These are phyloP conservation scores for Cosmorhoe ocellata DNA, from an alignment of 2,888 invertebrate species.

Conservation along the genomic window DNA sequence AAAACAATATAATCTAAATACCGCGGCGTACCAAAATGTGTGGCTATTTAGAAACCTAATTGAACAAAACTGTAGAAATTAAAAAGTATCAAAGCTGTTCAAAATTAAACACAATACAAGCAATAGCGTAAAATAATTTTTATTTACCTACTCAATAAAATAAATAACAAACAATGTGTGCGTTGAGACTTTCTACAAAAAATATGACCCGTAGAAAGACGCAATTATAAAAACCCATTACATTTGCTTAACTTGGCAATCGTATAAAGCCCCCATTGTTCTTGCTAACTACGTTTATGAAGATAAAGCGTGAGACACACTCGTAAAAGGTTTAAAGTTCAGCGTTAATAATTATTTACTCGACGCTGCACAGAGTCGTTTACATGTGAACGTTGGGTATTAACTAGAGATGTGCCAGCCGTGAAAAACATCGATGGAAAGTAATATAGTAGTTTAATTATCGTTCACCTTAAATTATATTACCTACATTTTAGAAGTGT, in stretches of 20 bases:
- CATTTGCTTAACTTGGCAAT: conserved; percentile 24
- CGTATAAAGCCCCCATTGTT: conserved; percentile 24
- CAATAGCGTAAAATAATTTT: too few species aligned
- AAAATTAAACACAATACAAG: not conserved
- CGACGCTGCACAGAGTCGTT: conserved; percentile 43
- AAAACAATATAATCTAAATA: not conserved
- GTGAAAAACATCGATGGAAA: not conserved
- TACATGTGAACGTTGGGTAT: conserved; percentile 35
- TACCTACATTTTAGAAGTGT: too few species aligned
- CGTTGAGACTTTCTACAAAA: not conserved
- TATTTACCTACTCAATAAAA: too few species aligned
- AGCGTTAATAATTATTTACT: conserved; percentile 45
- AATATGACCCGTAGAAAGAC: conserved; percentile 3
- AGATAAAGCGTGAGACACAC: conserved; percentile 38
- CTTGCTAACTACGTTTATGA: conserved; percentile 27
- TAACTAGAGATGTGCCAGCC: conserved; percentile 15
- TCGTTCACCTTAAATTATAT: too few species aligned
- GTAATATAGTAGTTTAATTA: too few species aligned
- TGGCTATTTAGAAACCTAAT: not conserved
- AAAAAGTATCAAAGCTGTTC: too few species aligned
- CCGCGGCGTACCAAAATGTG: too few species aligned
- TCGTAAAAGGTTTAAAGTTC: conserved; percentile 39
- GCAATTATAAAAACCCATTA: conserved; percentile 23
- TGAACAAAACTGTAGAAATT: not conserved
- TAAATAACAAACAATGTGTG: too few species aligned